Conservation (phyloP, 2,797 vertebrate species). For the Benthosema pterotum region DNA sequence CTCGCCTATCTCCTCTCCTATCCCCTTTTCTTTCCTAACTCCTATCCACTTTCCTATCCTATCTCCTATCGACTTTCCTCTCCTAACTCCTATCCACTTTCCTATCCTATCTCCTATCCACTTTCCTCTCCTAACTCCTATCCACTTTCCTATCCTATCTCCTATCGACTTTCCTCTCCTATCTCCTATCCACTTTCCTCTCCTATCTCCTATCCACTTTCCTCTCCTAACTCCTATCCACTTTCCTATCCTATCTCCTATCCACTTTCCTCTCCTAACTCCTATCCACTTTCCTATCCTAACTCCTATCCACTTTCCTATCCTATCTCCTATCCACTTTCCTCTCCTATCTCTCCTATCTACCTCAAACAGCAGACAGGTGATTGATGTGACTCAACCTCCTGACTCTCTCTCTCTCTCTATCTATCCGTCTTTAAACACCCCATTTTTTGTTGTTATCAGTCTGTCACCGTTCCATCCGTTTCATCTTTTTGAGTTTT, state of each 20-base stretch:
- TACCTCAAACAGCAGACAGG: neutral
- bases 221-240: too few species aligned
- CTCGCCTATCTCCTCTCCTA: neutral
- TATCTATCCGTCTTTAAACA: slow-evolving; percentile 2
- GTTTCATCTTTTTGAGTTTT: neutral
- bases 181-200: neutral
- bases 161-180: too few species aligned
- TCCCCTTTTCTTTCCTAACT: too few species aligned
- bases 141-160: too few species aligned
- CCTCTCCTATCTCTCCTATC: neutral
- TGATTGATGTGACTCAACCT: neutral
- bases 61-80: too few species aligned
- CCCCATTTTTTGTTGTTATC: neutral
- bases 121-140: slow-evolving; percentile 18
- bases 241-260: too few species aligned
- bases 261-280: slow-evolving; percentile 11
- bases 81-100: too few species aligned
- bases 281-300: slow-evolving; percentile 5
- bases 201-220: too few species aligned
- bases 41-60: neutral
- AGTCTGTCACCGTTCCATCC: too few species aligned
- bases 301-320: too few species aligned
- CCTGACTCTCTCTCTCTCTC: slow-evolving; percentile 18
- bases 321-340: too few species aligned
- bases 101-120: neutral